A percentile compares a stretch with the other conserved stretches of the same genome.
These are phyloP conservation scores for Tragelaphus oryx DNA, from an alignment of 2,797 vertebrate genomes.

Conservation along the genomic window DNA sequence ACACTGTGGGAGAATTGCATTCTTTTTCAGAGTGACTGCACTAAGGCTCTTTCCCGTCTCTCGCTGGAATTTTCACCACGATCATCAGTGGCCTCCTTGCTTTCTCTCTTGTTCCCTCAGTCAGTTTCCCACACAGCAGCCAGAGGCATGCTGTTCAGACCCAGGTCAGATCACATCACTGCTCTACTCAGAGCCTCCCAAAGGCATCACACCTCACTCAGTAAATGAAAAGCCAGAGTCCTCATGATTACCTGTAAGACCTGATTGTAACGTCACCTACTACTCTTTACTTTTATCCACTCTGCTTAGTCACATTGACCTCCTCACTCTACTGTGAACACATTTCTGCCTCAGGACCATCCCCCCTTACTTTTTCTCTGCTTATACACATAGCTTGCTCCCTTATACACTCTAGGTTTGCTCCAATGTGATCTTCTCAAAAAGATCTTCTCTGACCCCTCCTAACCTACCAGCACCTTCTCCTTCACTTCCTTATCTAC, in stretches of 20 bases:
- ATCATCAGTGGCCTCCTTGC: background rate
- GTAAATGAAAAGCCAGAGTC: background rate
- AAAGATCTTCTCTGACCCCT: background rate
- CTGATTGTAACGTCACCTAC: background rate
- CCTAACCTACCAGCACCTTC: background rate
- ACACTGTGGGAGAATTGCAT: background rate
- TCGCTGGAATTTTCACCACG: background rate
- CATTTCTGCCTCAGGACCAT: background rate
- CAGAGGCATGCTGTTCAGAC: background rate
- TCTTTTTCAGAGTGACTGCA: background rate
- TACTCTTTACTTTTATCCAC: background rate
- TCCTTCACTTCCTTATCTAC: background rate
- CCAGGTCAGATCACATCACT: background rate
- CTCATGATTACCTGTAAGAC: background rate
- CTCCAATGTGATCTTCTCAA: background rate
- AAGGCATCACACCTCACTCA: background rate
- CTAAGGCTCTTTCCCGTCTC: background rate
- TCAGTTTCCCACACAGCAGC: background rate
- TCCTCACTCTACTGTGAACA: background rate
- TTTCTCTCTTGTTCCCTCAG: background rate
- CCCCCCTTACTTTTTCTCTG: background rate
- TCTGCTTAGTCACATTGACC: background rate
- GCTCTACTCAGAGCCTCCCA: background rate
- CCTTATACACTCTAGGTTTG: background rate
- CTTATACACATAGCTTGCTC: background rate